These are phyloP conservation scores for Lydus trimaculatus DNA, from an alignment of 2,888 invertebrate species.

Conservation along the genomic window DNA sequence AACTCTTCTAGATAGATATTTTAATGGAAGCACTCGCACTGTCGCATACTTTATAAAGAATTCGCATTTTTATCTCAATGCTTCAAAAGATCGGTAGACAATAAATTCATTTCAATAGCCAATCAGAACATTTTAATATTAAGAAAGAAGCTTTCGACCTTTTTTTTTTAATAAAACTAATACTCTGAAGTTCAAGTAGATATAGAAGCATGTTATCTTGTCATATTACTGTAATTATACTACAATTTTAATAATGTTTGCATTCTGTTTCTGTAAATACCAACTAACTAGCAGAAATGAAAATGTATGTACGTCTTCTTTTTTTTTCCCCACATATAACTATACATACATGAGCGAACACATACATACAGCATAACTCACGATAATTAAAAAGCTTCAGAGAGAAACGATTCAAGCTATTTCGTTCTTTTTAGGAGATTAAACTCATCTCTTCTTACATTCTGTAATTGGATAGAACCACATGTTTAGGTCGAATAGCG, in stretches of 20 bases:
- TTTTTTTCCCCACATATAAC: background rate
- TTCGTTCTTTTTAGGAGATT: conserved; percentile 23
- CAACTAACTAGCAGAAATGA: background rate
- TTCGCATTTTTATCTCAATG: conserved; percentile 34
- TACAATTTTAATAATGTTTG: background rate
- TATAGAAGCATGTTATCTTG: background rate
- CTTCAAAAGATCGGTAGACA: conserved; percentile 39
- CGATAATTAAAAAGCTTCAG: conserved; percentile 5
- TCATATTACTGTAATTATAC: background rate
- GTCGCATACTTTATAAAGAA: conserved; percentile 35
- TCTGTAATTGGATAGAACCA: conserved; percentile 23
- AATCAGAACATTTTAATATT: conserved; percentile 34
- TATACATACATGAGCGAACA: background rate
- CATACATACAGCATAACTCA: background rate
- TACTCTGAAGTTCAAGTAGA: background rate
- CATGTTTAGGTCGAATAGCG: conserved; percentile 21
- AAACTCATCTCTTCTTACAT: conserved; percentile 24
- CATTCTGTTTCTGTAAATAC: background rate
- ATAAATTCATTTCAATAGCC: conserved; percentile 37
- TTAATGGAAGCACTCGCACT: conserved; percentile 14
- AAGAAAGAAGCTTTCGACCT: conserved; percentile 10
- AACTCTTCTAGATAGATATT: conserved; percentile 20
- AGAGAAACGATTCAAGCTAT: background rate
- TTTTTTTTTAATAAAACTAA: background rate
- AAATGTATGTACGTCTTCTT: background rate